Conservation (phyloP, 2,113 vertebrate species). For the Sardina pilchardus region DNA sequence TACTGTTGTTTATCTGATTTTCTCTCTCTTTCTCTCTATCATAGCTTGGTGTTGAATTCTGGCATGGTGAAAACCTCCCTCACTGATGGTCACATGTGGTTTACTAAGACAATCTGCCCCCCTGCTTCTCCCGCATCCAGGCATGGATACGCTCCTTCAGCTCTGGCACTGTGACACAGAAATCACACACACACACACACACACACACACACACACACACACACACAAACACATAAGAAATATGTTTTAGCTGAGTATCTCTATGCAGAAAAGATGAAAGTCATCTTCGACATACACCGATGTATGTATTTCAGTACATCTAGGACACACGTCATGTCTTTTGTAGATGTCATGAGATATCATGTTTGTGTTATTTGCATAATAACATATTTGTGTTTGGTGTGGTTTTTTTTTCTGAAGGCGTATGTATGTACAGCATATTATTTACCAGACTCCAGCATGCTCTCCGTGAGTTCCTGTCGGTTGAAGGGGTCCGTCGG, state of each 20-base stretch:
- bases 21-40: background rate
- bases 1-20: constrained; percentile 33
- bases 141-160: constrained; percentile 93
- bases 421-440: background rate
- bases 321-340: background rate
- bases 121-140: constrained; percentile 97
- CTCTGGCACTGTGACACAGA: constrained; percentile 82
- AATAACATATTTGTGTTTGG: background rate
- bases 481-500: constrained; percentile 97
- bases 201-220: constrained; percentile 5
- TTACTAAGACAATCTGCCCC: constrained; percentile 74
- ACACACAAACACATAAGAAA: background rate
- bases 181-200: constrained; percentile 10
- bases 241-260: background rate
- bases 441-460: constrained; percentile 91
- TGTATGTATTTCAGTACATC: background rate
- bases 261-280: background rate
- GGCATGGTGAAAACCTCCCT: constrained; percentile 62
- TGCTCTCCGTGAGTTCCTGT: constrained; percentile 92
- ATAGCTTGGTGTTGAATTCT: constrained; percentile 55
- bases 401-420: background rate
- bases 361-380: background rate
- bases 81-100: constrained; percentile 51
- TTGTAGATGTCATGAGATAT: too few relatives aligned
- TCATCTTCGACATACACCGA: background rate